Evolutionary conservation across 1,140 invertebrate genomes (phyloP).

Genomic region (Lutraria rhynchaena): DNA sequence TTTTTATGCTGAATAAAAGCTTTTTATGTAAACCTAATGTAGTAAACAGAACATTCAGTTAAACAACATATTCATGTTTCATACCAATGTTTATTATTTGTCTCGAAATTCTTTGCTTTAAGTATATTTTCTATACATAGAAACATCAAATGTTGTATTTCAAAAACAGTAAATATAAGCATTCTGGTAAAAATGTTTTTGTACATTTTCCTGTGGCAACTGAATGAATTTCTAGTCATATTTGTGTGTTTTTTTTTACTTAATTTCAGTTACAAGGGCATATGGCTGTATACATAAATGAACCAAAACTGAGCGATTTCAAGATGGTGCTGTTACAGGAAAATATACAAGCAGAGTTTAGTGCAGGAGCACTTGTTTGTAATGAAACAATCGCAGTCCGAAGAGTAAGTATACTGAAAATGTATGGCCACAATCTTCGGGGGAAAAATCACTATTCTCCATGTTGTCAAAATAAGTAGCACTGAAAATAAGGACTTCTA

Average conservation of each 20-base stretch:
- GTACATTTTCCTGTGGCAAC: background rate
- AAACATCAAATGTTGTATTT: too few relatives aligned
- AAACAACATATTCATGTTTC: too few relatives aligned
- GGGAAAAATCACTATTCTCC: too few relatives aligned
- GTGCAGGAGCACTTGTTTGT: constrained; percentile 96
- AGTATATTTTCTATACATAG: too few relatives aligned
- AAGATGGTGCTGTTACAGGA: constrained; percentile 95
- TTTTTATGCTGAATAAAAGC: too few relatives aligned
- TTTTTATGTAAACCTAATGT: too few relatives aligned
- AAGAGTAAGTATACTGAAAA: constrained; percentile 88
- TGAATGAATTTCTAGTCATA: background rate
- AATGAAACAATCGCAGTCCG: constrained; percentile 95
- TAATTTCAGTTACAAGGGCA: constrained; percentile 85
- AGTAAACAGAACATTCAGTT: too few relatives aligned
- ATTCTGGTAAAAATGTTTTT: background rate
- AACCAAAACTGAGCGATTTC: constrained; percentile 97
- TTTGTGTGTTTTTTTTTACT: background rate
- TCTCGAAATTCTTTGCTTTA: too few relatives aligned
- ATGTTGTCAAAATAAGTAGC: too few relatives aligned
- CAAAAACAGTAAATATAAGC: background rate
- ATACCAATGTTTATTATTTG: too few relatives aligned
- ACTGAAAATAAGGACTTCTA: too few relatives aligned
- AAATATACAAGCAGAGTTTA: constrained; percentile 96
- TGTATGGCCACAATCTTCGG: too few relatives aligned
- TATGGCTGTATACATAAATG: constrained; percentile 96